phyloP scores from a whole-genome alignment of 2,113 vertebrate genomes.

The Mirounga angustirostris region DNA sequence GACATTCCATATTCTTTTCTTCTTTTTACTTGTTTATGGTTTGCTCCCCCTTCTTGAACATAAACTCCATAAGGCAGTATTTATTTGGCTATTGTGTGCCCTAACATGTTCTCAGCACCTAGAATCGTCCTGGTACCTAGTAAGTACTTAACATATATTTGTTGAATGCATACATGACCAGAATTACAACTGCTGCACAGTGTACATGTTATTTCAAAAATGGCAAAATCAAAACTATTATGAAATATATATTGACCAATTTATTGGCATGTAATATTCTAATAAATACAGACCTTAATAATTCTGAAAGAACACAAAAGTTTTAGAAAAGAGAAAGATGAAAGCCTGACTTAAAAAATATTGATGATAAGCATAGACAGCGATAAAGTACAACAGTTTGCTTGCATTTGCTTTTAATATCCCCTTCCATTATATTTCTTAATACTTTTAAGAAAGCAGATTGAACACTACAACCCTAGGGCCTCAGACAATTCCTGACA shows the following conservation, averaged over 20 bases:
- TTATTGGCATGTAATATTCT: neutral
- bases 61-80: neutral
- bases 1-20: neutral
- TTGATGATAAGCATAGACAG: neutral
- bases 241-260: neutral
- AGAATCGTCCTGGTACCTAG: neutral
- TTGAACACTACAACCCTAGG: neutral
- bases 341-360: neutral
- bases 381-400: neutral
- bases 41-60: neutral
- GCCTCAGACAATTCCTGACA: neutral
- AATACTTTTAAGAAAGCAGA: neutral
- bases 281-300: neutral
- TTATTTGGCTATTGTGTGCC: neutral
- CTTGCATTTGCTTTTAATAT: neutral
- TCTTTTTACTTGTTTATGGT: neutral
- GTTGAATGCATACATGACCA: neutral
- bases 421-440: constrained; percentile 10
- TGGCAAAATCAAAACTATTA: neutral
- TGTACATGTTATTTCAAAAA: neutral
- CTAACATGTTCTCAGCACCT: neutral
- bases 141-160: neutral
- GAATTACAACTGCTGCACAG: neutral
- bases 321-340: neutral
- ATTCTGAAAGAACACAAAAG: neutral